A percentile compares a stretch with the other conserved stretches of the same genome.
These are phyloP conservation scores for Geotrypetes seraphini DNA, from an alignment of 2,797 vertebrate genomes.

Conservation along the genomic window DNA sequence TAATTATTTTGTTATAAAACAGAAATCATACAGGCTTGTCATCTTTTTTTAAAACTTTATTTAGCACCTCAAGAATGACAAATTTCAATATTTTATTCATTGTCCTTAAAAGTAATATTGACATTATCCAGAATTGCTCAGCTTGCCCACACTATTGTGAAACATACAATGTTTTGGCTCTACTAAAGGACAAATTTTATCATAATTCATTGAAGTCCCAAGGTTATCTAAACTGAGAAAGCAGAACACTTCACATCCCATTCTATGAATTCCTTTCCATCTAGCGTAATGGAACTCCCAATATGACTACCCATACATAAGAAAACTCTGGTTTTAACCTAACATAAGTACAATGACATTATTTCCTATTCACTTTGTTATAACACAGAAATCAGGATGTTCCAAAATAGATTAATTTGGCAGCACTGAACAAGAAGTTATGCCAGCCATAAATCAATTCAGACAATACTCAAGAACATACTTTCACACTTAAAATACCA, in stretches of 20 bases:
- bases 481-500: too few species aligned
- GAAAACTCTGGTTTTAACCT: too few species aligned
- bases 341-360: conserved; percentile 4
- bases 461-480: conserved; percentile 22
- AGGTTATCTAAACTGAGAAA: conserved; percentile 38
- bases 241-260: conserved; percentile 30
- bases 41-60: too few species aligned
- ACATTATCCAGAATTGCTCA: too few species aligned
- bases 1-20: too few species aligned
- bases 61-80: too few species aligned
- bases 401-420: conserved; percentile 8
- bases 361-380: conserved; percentile 15
- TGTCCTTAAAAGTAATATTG: too few species aligned
- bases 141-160: too few species aligned
- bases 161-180: conserved; percentile 44
- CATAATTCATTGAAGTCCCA: conserved; percentile 44
- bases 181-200: conserved; percentile 37
- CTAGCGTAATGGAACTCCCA: too few species aligned
- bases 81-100: too few species aligned
- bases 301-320: too few species aligned
- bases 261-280: conserved; percentile 7
- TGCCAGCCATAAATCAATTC: conserved; percentile 14
- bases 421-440: conserved; percentile 6
- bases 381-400: conserved; percentile 17
- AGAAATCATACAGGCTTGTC: too few species aligned